phyloP scores from a whole-genome alignment of 2,888 invertebrate genomes.

The Platerodrilus igneus region DNA sequence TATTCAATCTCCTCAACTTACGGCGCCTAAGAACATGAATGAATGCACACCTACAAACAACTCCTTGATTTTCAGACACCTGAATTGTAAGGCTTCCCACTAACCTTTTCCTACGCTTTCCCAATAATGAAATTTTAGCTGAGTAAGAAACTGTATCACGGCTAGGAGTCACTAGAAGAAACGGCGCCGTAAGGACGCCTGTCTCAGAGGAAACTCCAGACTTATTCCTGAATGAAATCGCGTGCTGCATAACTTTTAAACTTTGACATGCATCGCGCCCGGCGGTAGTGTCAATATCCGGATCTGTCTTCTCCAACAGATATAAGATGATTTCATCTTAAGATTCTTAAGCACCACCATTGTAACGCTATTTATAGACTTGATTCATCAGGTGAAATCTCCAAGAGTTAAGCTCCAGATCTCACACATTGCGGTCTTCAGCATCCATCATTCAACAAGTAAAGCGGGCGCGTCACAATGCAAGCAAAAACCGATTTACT shows the following conservation, averaged over 20 bases:
- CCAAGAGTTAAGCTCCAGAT: conserved; percentile 21
- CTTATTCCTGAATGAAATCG: conserved; percentile 1
- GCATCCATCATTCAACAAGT: conserved; percentile 18
- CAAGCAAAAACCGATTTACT: conserved; percentile 14
- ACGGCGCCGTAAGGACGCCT: conserved; percentile 13
- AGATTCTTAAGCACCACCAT: conserved; percentile 23
- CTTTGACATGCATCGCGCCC: conserved; percentile 2
- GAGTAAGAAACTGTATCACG: conserved; percentile 14
- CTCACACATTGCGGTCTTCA: no score
- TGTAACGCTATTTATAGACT: conserved; percentile 27
- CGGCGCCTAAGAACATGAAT: no score
- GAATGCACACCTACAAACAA: no score
- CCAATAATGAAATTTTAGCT: conserved; percentile 15
- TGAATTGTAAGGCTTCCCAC: no score
- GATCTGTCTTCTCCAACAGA: conserved; percentile 18
- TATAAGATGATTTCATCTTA: conserved; percentile 27
- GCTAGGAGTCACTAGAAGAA: conserved; percentile 11
- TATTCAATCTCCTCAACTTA: no score
- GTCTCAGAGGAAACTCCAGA: conserved; percentile 20
- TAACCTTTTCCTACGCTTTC: no score
- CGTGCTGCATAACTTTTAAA: conserved; percentile 2
- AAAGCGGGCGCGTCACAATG: conserved; percentile 6
- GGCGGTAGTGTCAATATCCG: conserved; percentile 19
- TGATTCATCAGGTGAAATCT: conserved; percentile 23
- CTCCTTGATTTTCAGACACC: no score